A percentile compares a stretch with the other conserved stretches of the same genome.
Conservation (phyloP, 2,113 vertebrate species). For the Dicerorhinus sumatrensis region DNA sequence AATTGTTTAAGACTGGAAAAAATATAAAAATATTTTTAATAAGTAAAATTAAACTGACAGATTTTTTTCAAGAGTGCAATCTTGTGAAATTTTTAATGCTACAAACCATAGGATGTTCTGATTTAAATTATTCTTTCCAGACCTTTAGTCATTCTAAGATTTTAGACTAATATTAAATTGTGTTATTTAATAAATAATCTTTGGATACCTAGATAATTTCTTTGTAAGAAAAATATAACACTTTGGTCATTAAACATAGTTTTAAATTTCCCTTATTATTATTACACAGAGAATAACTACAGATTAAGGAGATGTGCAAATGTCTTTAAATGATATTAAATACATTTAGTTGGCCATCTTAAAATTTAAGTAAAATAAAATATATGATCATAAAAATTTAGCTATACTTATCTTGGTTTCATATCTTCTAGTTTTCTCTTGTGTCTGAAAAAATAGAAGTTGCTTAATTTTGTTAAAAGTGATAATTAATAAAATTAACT, state of each 20-base stretch:
- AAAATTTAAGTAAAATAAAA: slow-evolving; percentile 29
- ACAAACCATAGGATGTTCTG: background rate
- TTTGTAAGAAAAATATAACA: background rate
- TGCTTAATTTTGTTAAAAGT: background rate
- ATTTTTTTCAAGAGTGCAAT: background rate
- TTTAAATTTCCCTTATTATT: slow-evolving; percentile 28
- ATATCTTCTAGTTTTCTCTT: background rate
- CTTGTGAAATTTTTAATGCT: background rate
- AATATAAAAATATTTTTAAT: background rate
- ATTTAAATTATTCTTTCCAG: slow-evolving; percentile 8
- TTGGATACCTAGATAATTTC: background rate
- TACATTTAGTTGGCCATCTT: background rate
- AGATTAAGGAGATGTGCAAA: background rate
- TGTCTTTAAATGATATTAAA: slow-evolving; percentile 36
- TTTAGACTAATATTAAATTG: slow-evolving; percentile 31
- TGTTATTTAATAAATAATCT: slow-evolving; percentile 23
- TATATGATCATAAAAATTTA: background rate
- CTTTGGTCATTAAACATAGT: background rate
- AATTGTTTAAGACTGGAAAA: background rate
- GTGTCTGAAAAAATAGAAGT: background rate
- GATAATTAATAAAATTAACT: slow-evolving; percentile 39
- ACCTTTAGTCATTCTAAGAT: background rate
- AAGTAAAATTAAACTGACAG: slow-evolving; percentile 14
- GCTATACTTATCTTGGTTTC: background rate
- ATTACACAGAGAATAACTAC: slow-evolving; percentile 1